Evolutionary conservation across 2,888 invertebrate genomes (phyloP), one percentile per base, ranked within the genome.

Genomic region (Oscheius myriophilus): DNA sequence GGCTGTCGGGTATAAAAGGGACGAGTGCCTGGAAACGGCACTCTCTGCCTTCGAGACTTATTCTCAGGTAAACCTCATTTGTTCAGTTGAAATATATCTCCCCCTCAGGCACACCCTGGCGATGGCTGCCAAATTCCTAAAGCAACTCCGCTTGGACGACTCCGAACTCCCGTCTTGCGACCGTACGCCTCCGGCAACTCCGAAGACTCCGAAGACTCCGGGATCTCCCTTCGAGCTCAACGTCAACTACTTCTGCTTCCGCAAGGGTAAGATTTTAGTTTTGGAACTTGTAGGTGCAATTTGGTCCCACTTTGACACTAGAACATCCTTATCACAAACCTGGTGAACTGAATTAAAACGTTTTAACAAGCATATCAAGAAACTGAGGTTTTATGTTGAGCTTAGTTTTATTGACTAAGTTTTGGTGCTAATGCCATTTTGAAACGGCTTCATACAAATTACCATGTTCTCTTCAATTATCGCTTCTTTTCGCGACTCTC

Each of bases 181-280:
- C 21, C 72, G 72, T 12, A 70, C 72, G n/a, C 72, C 73, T 33
- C 70, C 77, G 7, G 67, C 46, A 21, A 74, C 73, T 39, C 73
- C 76, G 16, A 69, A 65, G 43, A 74, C 76, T n/a, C 78, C 78
- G 9, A 49, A 67, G 41, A 77, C 77, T 12, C 77, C 77, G 0
- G 65, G 73, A 62, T 70, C 70, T 33, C 78, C 78, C 7, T 78
- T 78, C 59, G 75, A 73, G 23, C 69, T 78, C 53, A 75, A 75
- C 43, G 71, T 70, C 18, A 78, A 72, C 21, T 59, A 70, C 3
- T 78, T 78, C 55, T 78, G 78, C 53, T 78, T 78, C 62, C 46
- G 78, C 26, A 73, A 78, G 67, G 78, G 78, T 73, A 25, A 21
- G 67, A 41, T 16, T 18, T n/a, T n/a, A n/a, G n/a, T n/a, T n/a